Evolutionary conservation across 2,888 invertebrate species (phyloP), one percentile per base, ranked within the genome.

Genomic region (Schrankia costaestrigalis): DNA sequence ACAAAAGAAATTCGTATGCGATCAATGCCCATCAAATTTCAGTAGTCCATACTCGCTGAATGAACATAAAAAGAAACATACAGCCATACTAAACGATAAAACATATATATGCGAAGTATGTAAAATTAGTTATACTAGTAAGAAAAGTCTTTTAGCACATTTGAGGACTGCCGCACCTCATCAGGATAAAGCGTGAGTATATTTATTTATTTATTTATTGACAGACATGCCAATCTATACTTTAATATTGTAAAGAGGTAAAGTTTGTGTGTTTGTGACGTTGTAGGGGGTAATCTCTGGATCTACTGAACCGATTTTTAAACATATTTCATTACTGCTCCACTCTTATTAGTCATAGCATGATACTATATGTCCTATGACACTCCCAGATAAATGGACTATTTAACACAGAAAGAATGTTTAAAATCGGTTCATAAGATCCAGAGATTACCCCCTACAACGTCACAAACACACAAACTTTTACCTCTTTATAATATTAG

Each of bases 21-120:
- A 67, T 1, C 38, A 54, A 0, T 86, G 86, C 11, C 1, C 57
- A 0, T 46, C 76, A 0, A 49, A 55, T 0, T 80, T 78, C 49
- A 73, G 72, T 35, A 81, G 75, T 9, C 86, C 86, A 0, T 83
- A 85, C 62, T 71, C 75, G 0, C 48, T 81, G 1, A 62, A 49
- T 0, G 65, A 69, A 3, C 85, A 84, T 30, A 65, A 65, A 26
- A 72, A 67, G 32, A 62, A 45, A 3, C 84, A 82, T 40, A 6
- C 3, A 0, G 0, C 2, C 0, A 2, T 6, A 3, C 3, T 7
- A 3, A n/a, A 25, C 2, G 8, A 11, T 3, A 2, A 17, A 1
- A 10, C 4, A 6, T 9, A 19, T 21, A 57, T 49, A 34, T 80
- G 78, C 26, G 40, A 35, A 0, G 35, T 47, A 0, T 79, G 81